Evolutionary conservation across 2,113 vertebrate species (phyloP).

Genomic region (Vimba vimba): DNA sequence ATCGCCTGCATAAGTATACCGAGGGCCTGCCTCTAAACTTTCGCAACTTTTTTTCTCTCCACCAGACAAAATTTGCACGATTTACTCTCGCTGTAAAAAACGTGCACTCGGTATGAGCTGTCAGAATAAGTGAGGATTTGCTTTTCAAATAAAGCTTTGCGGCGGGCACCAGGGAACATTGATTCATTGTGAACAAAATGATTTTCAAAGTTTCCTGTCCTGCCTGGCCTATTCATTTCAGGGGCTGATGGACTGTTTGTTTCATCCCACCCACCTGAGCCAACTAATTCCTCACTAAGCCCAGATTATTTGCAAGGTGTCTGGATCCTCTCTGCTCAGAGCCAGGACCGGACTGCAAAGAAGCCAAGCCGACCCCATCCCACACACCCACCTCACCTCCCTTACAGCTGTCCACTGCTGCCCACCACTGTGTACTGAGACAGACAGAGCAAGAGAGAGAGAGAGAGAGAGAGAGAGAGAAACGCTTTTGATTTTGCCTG

Average conservation of each 20-base stretch:
- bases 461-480: conserved; percentile 28
- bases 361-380: conserved; percentile 11
- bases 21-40: conserved; percentile 43
- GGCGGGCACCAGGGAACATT: conserved; percentile 51
- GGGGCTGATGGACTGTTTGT: conserved; percentile 59
- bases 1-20: conserved; percentile 40
- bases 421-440: conserved; percentile 14
- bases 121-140: conserved; percentile 60
- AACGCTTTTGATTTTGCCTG: conserved; percentile 27
- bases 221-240: conserved; percentile 59
- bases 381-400: background rate
- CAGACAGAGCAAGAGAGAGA: conserved; percentile 33
- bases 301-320: conserved; percentile 70
- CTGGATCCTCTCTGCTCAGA: conserved; percentile 57
- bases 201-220: conserved; percentile 65
- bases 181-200: conserved; percentile 67
- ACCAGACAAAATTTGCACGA: conserved; percentile 35
- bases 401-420: conserved; percentile 38
- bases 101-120: conserved; percentile 48
- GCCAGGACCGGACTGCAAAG: conserved; percentile 62
- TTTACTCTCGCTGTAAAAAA: conserved; percentile 39
- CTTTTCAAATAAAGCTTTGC: conserved; percentile 65
- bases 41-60: conserved; percentile 8
- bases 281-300: conserved; percentile 66
- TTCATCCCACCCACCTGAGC: conserved; percentile 63